Base-by-base conservation (phyloP, 2,113 vertebrate genomes). In the Paraplagusia blochii region DNA sequence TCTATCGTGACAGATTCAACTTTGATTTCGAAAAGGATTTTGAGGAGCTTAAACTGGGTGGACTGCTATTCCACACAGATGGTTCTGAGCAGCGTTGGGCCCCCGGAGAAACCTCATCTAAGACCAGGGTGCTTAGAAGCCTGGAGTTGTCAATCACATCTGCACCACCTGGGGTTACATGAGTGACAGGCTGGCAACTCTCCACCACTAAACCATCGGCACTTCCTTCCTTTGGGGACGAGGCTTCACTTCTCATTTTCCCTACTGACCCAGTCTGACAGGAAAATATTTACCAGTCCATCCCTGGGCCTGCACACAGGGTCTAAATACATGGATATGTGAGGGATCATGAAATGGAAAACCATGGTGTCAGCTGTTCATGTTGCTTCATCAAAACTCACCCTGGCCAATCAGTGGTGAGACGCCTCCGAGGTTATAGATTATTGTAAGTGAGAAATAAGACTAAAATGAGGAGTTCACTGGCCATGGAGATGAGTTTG, bases 121-220 rank as follows among this genome's bases (percentile, higher is more conserved):
- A n/a, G 2, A 4, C 1, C 53, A 22, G 53, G 22, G 8, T 34
- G 72, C 49, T 61, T 6, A 2, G 34, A 29, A 71, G 66, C 61
- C 61, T 3, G 11, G 52, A 48, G 53, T 48, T 58, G 80, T 77
- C 82, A 79, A 69, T 88, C 79, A 82, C n/a, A 39, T 45, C 36
- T 53, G 33, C 44, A 53, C 64, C 67, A 74, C 53, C 58, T 52
- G 59, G 61, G 58, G 54, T 46, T n/a, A 59, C 52, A 35, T 63
- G 52, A 74, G 39, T 66, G 70, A 77, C 40, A 29, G 61, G 44
- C 56, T 29, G n/a, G 67, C 66, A 9, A 50, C 48, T 54, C 48
- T 43, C 66, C 62, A 43, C 45, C 45, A 1, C 63, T 46, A 77
- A 70, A 52, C 18, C 64, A 54, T 47, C 68, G 40, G 44, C 42